Conservation (phyloP, 2,797 vertebrate genomes). For the Psittacula echo region DNA sequence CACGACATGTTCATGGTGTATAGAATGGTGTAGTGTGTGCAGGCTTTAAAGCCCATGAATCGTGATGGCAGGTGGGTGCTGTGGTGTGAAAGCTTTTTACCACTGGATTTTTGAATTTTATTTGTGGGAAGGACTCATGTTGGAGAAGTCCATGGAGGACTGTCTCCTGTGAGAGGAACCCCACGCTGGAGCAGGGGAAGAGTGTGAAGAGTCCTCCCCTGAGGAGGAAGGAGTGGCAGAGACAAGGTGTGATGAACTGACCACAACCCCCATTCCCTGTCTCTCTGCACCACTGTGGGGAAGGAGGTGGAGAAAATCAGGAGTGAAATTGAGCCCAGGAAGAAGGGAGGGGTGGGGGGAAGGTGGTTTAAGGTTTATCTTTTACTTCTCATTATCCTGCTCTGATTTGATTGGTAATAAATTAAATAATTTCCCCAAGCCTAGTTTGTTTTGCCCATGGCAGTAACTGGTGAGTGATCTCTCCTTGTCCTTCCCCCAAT, state of each 20-base stretch:
- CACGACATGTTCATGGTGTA: neutral
- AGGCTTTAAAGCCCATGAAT: neutral
- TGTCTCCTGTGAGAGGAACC: neutral
- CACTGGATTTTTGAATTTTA: neutral
- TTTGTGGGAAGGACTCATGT: neutral
- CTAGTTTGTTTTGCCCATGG: fast-evolving
- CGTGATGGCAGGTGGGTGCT: neutral
- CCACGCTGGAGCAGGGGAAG: neutral
- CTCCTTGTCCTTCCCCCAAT: neutral
- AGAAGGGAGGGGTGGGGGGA: neutral
- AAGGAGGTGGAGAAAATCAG: neutral
- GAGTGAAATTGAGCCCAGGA: neutral
- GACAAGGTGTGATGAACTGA: neutral
- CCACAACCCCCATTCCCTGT: neutral
- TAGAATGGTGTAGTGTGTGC: neutral
- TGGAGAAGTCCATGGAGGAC: neutral
- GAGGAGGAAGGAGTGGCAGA: neutral
- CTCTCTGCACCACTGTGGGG: neutral
- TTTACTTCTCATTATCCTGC: neutral
- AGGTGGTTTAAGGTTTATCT: neutral
- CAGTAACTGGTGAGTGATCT: neutral
- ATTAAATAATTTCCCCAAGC: neutral
- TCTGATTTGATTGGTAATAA: neutral
- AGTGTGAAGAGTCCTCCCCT: neutral
- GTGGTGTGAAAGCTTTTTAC: neutral